Base-by-base conservation (phyloP, 1,140 invertebrate genomes). In the Drosophila azteca region DNA sequence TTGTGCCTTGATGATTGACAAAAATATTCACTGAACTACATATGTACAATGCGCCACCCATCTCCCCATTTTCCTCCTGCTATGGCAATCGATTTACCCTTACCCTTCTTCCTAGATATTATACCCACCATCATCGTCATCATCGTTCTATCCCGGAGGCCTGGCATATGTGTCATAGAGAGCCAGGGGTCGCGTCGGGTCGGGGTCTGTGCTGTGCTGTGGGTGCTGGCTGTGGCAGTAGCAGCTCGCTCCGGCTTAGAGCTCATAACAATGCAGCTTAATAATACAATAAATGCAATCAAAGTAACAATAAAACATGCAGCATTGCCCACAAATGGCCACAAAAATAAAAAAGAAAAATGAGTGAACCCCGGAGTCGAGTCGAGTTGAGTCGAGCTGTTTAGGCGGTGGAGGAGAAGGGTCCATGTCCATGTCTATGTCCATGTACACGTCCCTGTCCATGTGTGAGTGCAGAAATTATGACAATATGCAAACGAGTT, bases 281-380 rank as follows among this genome's bases (percentile, higher is more conserved):
- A 90, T 83, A 90, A 88, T 79, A 90, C 87, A 90, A 90, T 90
- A 90, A 85, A 85, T 88, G 88, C 83, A 90, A 90, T 90, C 87
- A 90, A 87, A 90, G 90, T 90, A 90, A 90, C 87, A 90, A 90
- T 90, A 90, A 90, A 90, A 90, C 87, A 87, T 90, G 87, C 85
- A 73, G 83, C 85, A 85, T 79, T 79, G 75, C 80, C 74, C 74
- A 72, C 79, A 87, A 87, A 87, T 79, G 79, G 82, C 67, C 75
- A 87, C 46, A 63, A 70, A 69, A 85, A 77, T 77, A 79, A 64
- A 64, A 74, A 62, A 46, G 31, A 79, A 46, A 44, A 79, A 83
- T 78, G 63, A 73, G 71, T 69, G 65, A 68, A 48, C 54, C 52
- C 35, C 60, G 57, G n/a, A 70, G 46, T 48, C 48, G 49, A 74